Percentiles rank a stretch among this genome's conserved stretches.
These are phyloP conservation scores for Pterobdella sp. DNA, from an alignment of 2,888 invertebrate genomes.

Conservation along the genomic window DNA sequence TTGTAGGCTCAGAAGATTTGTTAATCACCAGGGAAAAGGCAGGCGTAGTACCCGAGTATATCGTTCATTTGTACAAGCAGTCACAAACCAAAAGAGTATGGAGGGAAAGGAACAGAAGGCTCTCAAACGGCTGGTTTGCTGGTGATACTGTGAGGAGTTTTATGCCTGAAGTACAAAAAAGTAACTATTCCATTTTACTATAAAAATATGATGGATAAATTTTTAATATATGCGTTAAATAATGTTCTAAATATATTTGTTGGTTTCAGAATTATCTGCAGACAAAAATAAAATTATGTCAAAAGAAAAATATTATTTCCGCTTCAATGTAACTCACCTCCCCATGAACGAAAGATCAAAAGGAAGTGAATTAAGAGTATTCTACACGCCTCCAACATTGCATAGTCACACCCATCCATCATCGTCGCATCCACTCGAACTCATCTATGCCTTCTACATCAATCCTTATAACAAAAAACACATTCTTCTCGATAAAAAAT, in stretches of 20 bases:
- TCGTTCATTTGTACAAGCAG: conserved; percentile 27
- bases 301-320: not conserved
- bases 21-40: not conserved
- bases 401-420: not conserved
- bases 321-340: not conserved
- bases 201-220: too few species aligned
- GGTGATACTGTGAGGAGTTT: conserved; percentile 28
- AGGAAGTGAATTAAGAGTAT: conserved; percentile 15
- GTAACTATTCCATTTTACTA: too few species aligned
- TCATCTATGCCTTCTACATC: not conserved
- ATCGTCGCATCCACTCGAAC: not conserved
- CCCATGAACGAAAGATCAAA: not conserved
- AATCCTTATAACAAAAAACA: not conserved
- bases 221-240: too few species aligned
- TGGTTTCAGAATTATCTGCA: conserved; percentile 11
- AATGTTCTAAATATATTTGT: too few species aligned
- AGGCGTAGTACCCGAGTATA: conserved; percentile 18
- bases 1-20: conserved; percentile 13
- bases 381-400: not conserved
- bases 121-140: conserved; percentile 1
- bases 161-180: conserved; percentile 5
- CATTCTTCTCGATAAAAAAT: not conserved
- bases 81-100: conserved; percentile 3
- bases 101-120: not conserved
- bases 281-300: not conserved